Evolutionary conservation across 2,888 invertebrate species (phyloP), one percentile per base, ranked within the genome.

Genomic region (Scaptomyza parva): DNA sequence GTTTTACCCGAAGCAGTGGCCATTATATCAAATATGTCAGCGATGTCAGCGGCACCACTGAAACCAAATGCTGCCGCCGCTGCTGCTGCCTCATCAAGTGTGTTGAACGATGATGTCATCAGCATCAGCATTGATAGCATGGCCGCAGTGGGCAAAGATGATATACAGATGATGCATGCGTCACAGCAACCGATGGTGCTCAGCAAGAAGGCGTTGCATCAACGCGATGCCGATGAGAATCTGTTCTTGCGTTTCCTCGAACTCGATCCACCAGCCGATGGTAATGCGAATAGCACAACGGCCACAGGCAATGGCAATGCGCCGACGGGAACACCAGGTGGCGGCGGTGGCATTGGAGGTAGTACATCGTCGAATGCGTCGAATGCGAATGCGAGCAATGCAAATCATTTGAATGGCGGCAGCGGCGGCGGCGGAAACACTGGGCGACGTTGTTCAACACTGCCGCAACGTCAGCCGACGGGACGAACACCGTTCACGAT

Each of bases 401-500:
- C 94, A 71, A 94, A 94, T 14, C 94, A 94, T 11, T 43, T 76
- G 70, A 78, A 74, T 40, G 84, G 69, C 1, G 68, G 72, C 63
- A 17, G 45, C 11, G n/a, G 45, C 11, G 9, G 28, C 28, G n/a
- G 45, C 11, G 9, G 28, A 8, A 72, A 70, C n/a, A 20, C 39
- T 11, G 28, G 66, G 14, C 47, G 82, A 1, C 75, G 81, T 20
- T 71, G 68, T 26, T 81, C 81, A 14, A 81, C 81, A 12, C 52
- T 84, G 63, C 40, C 64, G 12, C 57, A 47, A 64, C 71, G 81
- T 1, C 83, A 80, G 43, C 80, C 78, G 3, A 93, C 94, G 69
- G 96, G 96, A 9, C 93, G 96, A 60, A 97, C 97, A 1, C 97
- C 97, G 0, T 97, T 97, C 88, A 97, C 97, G 14, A 94, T 95